phyloP scores from a whole-genome alignment of 2,888 invertebrate species.

The Theodoxus fluviatilis region DNA sequence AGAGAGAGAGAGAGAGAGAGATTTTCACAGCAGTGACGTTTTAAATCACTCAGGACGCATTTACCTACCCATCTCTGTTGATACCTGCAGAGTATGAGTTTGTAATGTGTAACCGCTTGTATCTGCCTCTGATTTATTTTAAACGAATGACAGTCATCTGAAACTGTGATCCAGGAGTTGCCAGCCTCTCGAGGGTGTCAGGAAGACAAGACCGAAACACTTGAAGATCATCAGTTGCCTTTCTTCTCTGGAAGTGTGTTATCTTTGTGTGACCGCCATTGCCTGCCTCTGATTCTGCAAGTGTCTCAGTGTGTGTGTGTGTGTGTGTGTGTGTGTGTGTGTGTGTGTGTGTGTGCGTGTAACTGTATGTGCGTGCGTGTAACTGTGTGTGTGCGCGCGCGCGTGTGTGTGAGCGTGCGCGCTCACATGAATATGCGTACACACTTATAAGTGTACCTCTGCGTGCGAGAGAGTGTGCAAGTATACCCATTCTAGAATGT shows the following conservation, averaged over 20 bases:
- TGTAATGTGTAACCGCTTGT: too few species aligned
- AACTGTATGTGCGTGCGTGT: not conserved
- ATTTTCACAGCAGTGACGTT: too few species aligned
- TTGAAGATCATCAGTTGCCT: too few species aligned
- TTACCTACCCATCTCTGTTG: too few species aligned
- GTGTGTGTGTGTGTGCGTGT: not conserved
- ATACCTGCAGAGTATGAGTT: too few species aligned
- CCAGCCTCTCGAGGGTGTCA: too few species aligned
- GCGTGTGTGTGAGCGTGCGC: slow-evolving; percentile 7
- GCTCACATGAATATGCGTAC: not conserved
- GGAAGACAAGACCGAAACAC: too few species aligned
- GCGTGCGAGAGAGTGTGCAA: not conserved
- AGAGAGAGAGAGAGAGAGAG: too few species aligned
- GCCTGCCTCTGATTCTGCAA: not conserved
- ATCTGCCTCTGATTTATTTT: too few species aligned
- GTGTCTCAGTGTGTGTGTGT: not conserved
- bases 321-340: slow-evolving; percentile 2
- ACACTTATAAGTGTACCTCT: not conserved
- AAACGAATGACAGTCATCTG: too few species aligned
- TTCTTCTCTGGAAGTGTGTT: slow-evolving; percentile 1
- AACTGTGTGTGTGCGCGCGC: not conserved
- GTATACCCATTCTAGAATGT: not conserved
- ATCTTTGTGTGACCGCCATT: not conserved
- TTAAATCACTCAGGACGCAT: too few species aligned
- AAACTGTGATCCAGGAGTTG: too few species aligned